Base-by-base conservation (phyloP, 1,140 invertebrate genomes). In the Formica exsecta region DNA sequence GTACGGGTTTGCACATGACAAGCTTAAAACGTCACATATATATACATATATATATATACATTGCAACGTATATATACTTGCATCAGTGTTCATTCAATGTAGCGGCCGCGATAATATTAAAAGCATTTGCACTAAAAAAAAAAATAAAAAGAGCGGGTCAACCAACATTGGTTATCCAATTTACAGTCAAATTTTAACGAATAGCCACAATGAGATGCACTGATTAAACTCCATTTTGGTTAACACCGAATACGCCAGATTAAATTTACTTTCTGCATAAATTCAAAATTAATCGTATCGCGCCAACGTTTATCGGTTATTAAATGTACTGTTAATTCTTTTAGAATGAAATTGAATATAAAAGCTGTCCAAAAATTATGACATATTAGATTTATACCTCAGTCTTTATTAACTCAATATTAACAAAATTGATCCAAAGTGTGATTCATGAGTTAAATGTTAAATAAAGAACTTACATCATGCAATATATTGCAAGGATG, bases 281-380 rank as follows among this genome's bases (percentile, higher is more conserved):
- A 80, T 80, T 13, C 51, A 54, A 57, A 80, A 80, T 59, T 80
- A 36, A 80, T 80, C 9, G 19, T 13, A 44, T 41, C 48, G 48
- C 19, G 65, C 36, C 36, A 29, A 51, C 48, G 54, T 80, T 80
- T 80, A 38, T 41, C 48, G 64, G n/a, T 70, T 70, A 70, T 70
- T 80, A 41, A 70, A 51, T 25, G 77, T 29, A 25, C 16, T 51
- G 32, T 68, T 79, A 68, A 79, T 80, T 64, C 32, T 57, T 70
- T 80, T 57, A 70, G 32, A 1, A 22, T 22, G 32, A 57, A 54
- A 66, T 79, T 66, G 29, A 66, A 77, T 77, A n/a, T 65, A 77
- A 77, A 77, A 79, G 44, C n/a, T 29, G 25, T 16, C 32, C 29
- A 36, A 54, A 25, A 57, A 68, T 79, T 51, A 22, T 16, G 13